A percentile compares a stretch with the other conserved stretches of the same genome.
Conservation (phyloP, 2,888 invertebrate genomes). For the Strigamia crassipes region DNA sequence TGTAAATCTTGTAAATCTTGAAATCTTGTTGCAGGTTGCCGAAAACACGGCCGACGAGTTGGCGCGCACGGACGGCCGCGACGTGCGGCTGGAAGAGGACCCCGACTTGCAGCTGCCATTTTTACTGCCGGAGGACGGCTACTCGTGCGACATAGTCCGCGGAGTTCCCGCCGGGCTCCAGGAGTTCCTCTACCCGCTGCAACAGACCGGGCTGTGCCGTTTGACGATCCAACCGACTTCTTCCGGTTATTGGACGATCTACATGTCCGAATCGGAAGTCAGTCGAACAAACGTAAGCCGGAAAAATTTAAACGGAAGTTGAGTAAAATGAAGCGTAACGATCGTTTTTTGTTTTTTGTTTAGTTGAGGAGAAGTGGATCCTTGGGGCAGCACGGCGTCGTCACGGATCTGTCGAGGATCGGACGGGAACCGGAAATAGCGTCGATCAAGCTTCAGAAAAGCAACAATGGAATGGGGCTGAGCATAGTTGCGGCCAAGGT, state of each 20-base stretch:
- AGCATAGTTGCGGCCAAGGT: slow-evolving; percentile 98
- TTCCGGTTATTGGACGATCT: slow-evolving; percentile 93
- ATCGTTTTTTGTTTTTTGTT: neutral
- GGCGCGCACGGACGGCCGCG: slow-evolving; percentile 85
- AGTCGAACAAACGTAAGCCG: slow-evolving; percentile 18
- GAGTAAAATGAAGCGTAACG: neutral
- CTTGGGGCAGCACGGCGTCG: slow-evolving; percentile 47
- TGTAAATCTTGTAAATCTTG: too few species aligned
- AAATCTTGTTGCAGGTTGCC: slow-evolving; percentile 73
- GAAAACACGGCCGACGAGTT: slow-evolving; percentile 89
- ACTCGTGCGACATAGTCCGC: slow-evolving; percentile 92
- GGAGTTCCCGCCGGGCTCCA: slow-evolving; percentile 87
- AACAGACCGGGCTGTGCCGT: slow-evolving; percentile 83
- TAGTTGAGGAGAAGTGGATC: slow-evolving; percentile 48
- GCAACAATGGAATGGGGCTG: slow-evolving; percentile 95
- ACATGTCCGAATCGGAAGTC: slow-evolving; percentile 67
- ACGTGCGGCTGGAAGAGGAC: slow-evolving; percentile 86
- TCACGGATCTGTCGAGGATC: slow-evolving; percentile 48
- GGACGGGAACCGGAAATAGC: slow-evolving; percentile 72
- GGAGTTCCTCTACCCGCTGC: slow-evolving; percentile 82
- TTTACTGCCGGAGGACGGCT: slow-evolving; percentile 94
- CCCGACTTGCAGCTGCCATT: slow-evolving; percentile 84
- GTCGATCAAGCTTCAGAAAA: slow-evolving; percentile 87
- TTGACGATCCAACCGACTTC: slow-evolving; percentile 89
- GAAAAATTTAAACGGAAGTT: neutral